These are phyloP conservation scores for Apus apus DNA, from an alignment of 2,113 vertebrate genomes.

Conservation along the genomic window DNA sequence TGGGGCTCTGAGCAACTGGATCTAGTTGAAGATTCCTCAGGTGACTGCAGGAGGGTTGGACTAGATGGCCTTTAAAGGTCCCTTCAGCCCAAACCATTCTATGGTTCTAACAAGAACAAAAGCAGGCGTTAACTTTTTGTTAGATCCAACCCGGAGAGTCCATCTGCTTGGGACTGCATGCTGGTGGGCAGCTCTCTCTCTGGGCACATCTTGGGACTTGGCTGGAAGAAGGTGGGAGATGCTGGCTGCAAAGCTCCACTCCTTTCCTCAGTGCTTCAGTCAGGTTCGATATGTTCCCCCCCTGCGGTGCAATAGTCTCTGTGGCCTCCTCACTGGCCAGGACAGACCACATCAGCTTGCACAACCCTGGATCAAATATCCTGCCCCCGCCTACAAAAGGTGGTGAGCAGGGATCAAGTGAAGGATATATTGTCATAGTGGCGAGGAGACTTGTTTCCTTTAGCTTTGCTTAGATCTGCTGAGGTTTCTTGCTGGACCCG, in stretches of 20 bases:
- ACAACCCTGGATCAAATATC: background rate
- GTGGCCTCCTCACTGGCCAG: background rate
- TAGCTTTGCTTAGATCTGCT: background rate
- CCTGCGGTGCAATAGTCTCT: rapidly evolving
- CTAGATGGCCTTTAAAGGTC: no score
- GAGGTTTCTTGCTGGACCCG: background rate
- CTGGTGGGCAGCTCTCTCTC: background rate
- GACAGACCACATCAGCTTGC: rapidly evolving
- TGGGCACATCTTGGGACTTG: background rate
- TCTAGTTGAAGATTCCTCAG: no score
- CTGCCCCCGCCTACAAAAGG: background rate
- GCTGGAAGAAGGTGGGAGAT: background rate
- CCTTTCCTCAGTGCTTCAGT: background rate
- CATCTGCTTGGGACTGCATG: background rate
- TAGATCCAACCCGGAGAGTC: background rate
- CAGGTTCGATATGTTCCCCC: background rate
- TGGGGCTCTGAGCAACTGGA: no score
- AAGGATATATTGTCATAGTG: background rate
- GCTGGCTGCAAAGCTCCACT: background rate
- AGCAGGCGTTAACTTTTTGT: background rate
- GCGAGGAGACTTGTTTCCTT: background rate
- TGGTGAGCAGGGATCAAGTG: rapidly evolving
- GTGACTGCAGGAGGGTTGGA: no score
- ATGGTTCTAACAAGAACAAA: background rate
- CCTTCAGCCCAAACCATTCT: no score